Percentiles rank a stretch among this genome's conserved stretches.
Conservation (phyloP, 1,140 invertebrate genomes). For the Aleiodes sp. region DNA sequence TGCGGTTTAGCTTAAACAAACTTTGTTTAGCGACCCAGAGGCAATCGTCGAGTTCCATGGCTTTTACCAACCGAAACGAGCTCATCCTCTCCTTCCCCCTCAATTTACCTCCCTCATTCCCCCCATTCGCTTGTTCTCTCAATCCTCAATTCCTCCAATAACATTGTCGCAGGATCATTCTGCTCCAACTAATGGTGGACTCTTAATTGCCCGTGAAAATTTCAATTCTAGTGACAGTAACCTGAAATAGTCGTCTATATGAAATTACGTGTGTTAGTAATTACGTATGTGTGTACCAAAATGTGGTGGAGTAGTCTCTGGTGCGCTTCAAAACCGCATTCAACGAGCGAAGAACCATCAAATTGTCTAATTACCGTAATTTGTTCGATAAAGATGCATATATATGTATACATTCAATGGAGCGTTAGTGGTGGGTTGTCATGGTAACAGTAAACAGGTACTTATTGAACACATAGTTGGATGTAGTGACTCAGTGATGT, state of each 20-base stretch:
- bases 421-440: slow-evolving; percentile 30
- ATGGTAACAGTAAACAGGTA: slow-evolving; percentile 36
- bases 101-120: too few species aligned
- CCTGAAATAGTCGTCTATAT: not conserved
- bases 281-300: slow-evolving; percentile 1
- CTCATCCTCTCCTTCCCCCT: not conserved
- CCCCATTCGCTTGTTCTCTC: too few species aligned
- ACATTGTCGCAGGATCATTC: slow-evolving; percentile 34
- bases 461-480: slow-evolving; percentile 24
- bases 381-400: not conserved
- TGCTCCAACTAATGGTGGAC: slow-evolving; percentile 31
- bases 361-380: slow-evolving; percentile 15
- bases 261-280: not conserved
- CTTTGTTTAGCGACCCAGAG: slow-evolving; percentile 35
- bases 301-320: not conserved
- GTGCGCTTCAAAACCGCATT: slow-evolving; percentile 5
- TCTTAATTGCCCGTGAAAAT: slow-evolving; percentile 38
- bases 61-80: slow-evolving; percentile 30
- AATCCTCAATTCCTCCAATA: slow-evolving; percentile 24
- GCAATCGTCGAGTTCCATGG: slow-evolving; percentile 32
- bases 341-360: slow-evolving; percentile 17
- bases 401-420: too few species aligned
- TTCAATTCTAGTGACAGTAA: slow-evolving; percentile 26
- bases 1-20: slow-evolving; percentile 37
- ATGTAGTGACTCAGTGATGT: not conserved